These are phyloP conservation scores for Eidolon dupreanum DNA, from an alignment of 2,797 vertebrate genomes.

Conservation along the genomic window DNA sequence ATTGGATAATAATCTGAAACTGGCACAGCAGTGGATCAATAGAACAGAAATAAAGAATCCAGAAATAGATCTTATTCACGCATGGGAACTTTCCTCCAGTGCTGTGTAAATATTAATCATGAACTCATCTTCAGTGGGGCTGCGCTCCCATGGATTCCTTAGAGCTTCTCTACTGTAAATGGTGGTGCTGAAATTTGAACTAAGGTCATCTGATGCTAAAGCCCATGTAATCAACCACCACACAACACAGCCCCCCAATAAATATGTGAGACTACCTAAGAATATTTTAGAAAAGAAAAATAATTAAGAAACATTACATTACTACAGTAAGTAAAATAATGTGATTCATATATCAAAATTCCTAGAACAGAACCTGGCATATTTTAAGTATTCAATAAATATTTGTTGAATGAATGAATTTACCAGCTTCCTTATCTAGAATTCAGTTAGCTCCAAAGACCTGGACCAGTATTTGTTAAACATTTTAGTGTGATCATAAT, in stretches of 20 bases:
- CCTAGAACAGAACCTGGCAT: not conserved
- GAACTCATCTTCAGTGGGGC: not conserved
- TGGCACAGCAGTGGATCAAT: not conserved
- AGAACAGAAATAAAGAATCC: not conserved
- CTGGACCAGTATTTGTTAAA: not conserved
- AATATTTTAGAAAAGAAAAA: not conserved
- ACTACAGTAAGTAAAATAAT: not conserved
- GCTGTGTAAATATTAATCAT: not conserved
- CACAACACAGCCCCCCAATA: not conserved
- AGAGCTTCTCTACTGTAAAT: not conserved
- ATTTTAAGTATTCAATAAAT: not conserved
- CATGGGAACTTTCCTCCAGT: not conserved
- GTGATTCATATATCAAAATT: not conserved
- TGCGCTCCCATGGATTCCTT: not conserved
- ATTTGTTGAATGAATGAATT: not conserved
- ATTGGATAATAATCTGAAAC: not conserved
- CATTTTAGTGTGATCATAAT: not conserved
- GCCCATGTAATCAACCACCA: not conserved
- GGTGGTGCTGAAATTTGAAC: not conserved
- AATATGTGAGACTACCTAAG: not conserved
- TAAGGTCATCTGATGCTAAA: not conserved
- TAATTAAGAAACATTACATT: not conserved
- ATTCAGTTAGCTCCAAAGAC: not conserved
- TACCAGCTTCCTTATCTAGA: not conserved
- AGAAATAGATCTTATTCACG: not conserved